Evolutionary conservation across 2,888 invertebrate species (phyloP).

Genomic region (Amitus sp.): DNA sequence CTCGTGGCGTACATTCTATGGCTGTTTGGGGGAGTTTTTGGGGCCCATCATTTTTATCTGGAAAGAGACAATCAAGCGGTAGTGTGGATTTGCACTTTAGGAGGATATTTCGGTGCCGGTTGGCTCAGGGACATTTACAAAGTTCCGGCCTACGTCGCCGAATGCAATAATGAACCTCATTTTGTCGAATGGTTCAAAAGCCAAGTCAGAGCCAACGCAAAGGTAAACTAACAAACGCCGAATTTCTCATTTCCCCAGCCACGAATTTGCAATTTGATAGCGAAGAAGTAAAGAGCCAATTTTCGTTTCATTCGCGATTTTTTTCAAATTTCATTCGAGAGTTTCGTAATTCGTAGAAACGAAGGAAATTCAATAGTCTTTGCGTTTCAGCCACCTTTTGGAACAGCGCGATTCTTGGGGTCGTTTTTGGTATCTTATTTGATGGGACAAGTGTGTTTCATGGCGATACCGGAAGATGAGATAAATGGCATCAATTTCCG

Average conservation of each 20-base stretch:
- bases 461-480: slow-evolving; percentile 82
- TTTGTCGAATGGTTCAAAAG: slow-evolving; percentile 74
- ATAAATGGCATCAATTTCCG: slow-evolving; percentile 77
- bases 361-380: no score
- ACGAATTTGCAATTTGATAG: no score
- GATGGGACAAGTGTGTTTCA: slow-evolving; percentile 79
- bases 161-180: slow-evolving; percentile 79
- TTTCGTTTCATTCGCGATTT: no score
- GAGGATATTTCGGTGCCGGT: slow-evolving; percentile 85
- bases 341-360: no score
- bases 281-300: no score
- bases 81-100: slow-evolving; percentile 87
- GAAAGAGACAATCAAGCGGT: slow-evolving; percentile 90
- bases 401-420: slow-evolving; percentile 80
- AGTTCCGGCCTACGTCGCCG: slow-evolving; percentile 86
- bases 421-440: slow-evolving; percentile 82
- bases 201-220: slow-evolving; percentile 72
- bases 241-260: no score
- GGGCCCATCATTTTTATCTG: slow-evolving; percentile 91
- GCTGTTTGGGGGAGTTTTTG: slow-evolving; percentile 89
- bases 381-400: slow-evolving; percentile 80
- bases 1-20: slow-evolving; percentile 83
- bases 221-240: slow-evolving; percentile 67
- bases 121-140: slow-evolving; percentile 88
- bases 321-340: no score